Evolutionary conservation across 2,113 vertebrate genomes (phyloP).

Genomic region (Chaenogobius annularis): DNA sequence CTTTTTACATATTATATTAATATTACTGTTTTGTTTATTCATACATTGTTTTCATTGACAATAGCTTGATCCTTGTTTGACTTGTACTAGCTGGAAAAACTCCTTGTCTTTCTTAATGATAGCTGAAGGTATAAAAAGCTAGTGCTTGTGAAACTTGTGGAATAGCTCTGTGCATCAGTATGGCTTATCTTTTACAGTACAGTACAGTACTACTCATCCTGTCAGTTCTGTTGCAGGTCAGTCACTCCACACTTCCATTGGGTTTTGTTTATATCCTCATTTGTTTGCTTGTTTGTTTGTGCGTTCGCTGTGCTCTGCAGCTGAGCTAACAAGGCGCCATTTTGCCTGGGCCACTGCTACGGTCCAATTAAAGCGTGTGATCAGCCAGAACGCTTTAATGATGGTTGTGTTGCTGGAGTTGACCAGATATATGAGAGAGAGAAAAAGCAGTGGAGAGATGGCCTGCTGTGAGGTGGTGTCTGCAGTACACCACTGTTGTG

Average conservation of each 20-base stretch:
- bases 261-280: constrained; percentile 61
- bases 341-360: constrained; percentile 64
- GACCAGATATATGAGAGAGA: constrained; percentile 49
- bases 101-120: background rate
- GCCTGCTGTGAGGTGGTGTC: constrained; percentile 67
- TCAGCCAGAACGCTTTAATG: constrained; percentile 83
- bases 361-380: constrained; percentile 81
- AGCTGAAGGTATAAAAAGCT: background rate
- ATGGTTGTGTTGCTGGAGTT: constrained; percentile 70
- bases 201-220: constrained; percentile 6
- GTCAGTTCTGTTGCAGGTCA: constrained; percentile 52
- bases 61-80: constrained; percentile 21
- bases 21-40: too few relatives aligned
- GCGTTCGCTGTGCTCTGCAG: constrained; percentile 64
- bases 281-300: constrained; percentile 71
- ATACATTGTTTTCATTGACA: constrained; percentile 20
- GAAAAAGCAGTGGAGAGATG: constrained; percentile 19
- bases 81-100: constrained; percentile 15
- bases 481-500: constrained; percentile 60
- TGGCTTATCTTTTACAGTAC: constrained; percentile 12
- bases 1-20: too few relatives aligned
- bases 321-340: constrained; percentile 78
- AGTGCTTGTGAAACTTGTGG: constrained; percentile 3
- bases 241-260: constrained; percentile 19
- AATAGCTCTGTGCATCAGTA: constrained; percentile 10